These are phyloP conservation scores for Cyprinodon brontotheroides DNA, from an alignment of 2,113 vertebrate genomes.

Conservation along the genomic window DNA sequence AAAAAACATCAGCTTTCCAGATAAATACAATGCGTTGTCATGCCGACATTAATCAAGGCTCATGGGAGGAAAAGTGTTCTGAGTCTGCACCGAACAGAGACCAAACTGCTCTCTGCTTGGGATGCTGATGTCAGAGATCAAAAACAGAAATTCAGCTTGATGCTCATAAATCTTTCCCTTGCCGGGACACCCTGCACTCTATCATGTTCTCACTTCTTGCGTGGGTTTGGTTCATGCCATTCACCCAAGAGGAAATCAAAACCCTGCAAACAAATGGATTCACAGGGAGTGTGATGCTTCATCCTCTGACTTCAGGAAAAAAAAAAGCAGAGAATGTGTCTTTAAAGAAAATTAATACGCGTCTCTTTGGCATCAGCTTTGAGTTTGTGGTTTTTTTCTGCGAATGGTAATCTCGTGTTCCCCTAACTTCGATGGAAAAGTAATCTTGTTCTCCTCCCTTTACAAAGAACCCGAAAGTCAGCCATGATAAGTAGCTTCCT, in stretches of 20 bases:
- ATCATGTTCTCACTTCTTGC: constrained; percentile 52
- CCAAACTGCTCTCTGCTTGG: constrained; percentile 14
- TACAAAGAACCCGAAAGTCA: constrained; percentile 58
- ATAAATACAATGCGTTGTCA: constrained; percentile 25
- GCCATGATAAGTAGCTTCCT: constrained; percentile 73
- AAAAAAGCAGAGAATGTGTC: constrained; percentile 15
- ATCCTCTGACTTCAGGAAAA: constrained; percentile 22
- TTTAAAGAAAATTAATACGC: constrained; percentile 58
- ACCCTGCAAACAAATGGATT: constrained; percentile 12
- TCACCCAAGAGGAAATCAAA: constrained; percentile 33
- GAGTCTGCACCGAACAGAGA: constrained; percentile 17
- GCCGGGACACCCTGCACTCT: constrained; percentile 26
- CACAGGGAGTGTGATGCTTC: not conserved
- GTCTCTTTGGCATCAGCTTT: constrained; percentile 34
- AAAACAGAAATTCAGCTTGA: constrained; percentile 45
- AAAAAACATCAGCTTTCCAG: constrained; percentile 16
- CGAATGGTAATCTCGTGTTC: constrained; percentile 57
- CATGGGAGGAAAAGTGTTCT: constrained; percentile 31
- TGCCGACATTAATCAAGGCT: constrained; percentile 36
- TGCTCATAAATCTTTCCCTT: constrained; percentile 49
- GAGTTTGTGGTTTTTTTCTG: constrained; percentile 39
- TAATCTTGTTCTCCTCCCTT: constrained; percentile 54
- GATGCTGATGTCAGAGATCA: constrained; percentile 34
- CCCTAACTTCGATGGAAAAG: constrained; percentile 67
- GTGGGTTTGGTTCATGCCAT: constrained; percentile 15